A percentile compares a stretch with the other conserved stretches of the same genome.
These are phyloP conservation scores for Otis tarda DNA, from an alignment of 2,113 vertebrate genomes.

Conservation along the genomic window DNA sequence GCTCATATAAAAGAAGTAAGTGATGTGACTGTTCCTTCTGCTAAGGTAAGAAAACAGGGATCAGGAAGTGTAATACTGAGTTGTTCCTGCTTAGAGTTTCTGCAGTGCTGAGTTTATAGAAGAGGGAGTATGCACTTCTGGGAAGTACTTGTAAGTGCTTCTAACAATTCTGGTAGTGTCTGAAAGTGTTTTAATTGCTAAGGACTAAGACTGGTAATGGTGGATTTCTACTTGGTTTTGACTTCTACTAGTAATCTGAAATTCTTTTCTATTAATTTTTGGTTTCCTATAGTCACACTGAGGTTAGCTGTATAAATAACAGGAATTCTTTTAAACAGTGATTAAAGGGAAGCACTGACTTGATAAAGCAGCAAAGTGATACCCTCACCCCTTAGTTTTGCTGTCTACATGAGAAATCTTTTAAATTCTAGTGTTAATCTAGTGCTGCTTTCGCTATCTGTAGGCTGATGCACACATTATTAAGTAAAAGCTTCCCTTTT, in stretches of 20 bases:
- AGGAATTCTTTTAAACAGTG: not conserved
- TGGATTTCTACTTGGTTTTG: accelerated
- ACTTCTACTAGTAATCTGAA: not conserved
- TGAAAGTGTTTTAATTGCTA: not conserved
- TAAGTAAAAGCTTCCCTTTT: not conserved
- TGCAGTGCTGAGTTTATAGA: not conserved
- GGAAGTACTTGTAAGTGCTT: not conserved
- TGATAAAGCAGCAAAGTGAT: not conserved
- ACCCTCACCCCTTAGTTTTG: not conserved
- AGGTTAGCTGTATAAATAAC: not conserved
- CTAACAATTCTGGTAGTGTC: not conserved
- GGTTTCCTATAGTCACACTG: not conserved
- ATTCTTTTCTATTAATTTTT: not conserved
- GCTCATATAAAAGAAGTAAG: not conserved
- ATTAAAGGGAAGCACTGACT: not conserved
- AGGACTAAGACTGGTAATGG: not conserved
- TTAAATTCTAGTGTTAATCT: not conserved
- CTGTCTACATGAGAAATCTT: not conserved
- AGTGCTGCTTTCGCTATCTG: not conserved
- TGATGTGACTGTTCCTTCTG: not conserved
- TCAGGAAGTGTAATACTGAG: not conserved
- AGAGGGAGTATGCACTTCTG: not conserved
- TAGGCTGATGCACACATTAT: not conserved
- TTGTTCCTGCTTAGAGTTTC: not conserved
- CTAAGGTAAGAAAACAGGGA: not conserved